phyloP scores from a whole-genome alignment of 2,888 invertebrate species.

The Scaptomyza caliginosa region DNA sequence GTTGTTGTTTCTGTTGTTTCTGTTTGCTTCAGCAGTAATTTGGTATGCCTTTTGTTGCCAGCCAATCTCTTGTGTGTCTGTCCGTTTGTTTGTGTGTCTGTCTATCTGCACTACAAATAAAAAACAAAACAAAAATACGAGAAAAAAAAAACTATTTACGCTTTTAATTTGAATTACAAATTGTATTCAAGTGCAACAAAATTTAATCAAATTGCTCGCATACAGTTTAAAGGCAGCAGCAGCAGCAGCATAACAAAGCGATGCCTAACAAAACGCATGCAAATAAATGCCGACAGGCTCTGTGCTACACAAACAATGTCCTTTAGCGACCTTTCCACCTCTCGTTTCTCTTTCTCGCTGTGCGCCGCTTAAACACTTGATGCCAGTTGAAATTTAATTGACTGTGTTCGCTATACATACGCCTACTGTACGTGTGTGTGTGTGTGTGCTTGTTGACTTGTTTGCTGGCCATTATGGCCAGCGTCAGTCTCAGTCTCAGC shows the following conservation, averaged over 20 bases:
- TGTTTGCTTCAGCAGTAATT: slow-evolving; percentile 69
- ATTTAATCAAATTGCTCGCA: slow-evolving; percentile 67
- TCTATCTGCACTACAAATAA: slow-evolving; percentile 1
- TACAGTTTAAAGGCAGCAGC: slow-evolving; percentile 41
- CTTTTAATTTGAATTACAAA: slow-evolving; percentile 79
- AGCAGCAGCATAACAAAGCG: slow-evolving; percentile 8
- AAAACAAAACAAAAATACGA: slow-evolving; percentile 21
- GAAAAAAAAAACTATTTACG: slow-evolving; percentile 59
- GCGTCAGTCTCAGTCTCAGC: slow-evolving; percentile 17
- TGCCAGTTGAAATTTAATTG: slow-evolving; percentile 72
- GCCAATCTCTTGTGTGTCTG: slow-evolving; percentile 15
- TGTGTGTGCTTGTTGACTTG: slow-evolving; percentile 37
- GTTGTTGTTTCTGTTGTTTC: slow-evolving; percentile 18
- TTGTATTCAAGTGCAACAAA: slow-evolving; percentile 63
- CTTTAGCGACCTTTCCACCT: background rate
- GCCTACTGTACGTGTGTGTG: slow-evolving; percentile 1
- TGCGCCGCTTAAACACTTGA: slow-evolving; percentile 66
- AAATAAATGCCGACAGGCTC: slow-evolving; percentile 47
- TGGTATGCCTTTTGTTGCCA: slow-evolving; percentile 73
- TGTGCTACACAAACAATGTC: background rate
- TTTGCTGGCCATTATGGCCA: slow-evolving; percentile 56
- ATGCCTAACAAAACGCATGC: slow-evolving; percentile 13
- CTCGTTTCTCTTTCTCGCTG: background rate
- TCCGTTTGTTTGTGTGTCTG: slow-evolving; percentile 1
- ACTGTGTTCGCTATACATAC: slow-evolving; percentile 54